A percentile compares a stretch with the other conserved stretches of the same genome.
Conservation (phyloP, 2,113 vertebrate genomes). For the Engystomops pustulosus region DNA sequence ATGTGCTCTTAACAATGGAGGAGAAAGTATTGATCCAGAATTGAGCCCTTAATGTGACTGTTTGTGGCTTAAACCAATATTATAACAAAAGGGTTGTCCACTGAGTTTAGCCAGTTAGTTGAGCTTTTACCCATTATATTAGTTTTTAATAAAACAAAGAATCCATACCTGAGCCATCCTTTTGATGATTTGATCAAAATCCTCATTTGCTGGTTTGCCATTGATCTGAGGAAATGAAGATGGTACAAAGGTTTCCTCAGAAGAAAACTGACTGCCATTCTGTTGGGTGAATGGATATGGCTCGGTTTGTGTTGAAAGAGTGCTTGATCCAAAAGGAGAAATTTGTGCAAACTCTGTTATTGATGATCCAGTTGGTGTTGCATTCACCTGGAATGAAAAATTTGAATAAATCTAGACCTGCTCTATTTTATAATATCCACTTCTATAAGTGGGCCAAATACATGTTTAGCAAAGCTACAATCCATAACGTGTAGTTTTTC, state of each 20-base stretch:
- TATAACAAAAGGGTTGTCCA: too few species aligned
- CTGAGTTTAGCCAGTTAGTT: too few species aligned
- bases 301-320: constrained; percentile 75
- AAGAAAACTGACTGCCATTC: constrained; percentile 76
- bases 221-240: constrained; percentile 70
- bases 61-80: too few species aligned
- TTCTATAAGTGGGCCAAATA: too few species aligned
- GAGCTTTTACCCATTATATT: too few species aligned
- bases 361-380: constrained; percentile 63
- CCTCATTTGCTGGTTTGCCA: constrained; percentile 77
- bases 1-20: too few species aligned
- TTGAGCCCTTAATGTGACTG: too few species aligned
- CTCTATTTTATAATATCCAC: too few species aligned
- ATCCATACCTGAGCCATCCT: constrained; percentile 89
- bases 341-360: constrained; percentile 67
- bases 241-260: constrained; percentile 67
- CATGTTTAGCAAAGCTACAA: too few species aligned
- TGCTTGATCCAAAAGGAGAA: constrained; percentile 62
- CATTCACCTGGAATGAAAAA: constrained; percentile 69
- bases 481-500: too few species aligned
- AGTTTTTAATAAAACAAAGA: not conserved
- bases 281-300: constrained; percentile 77
- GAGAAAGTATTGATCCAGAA: too few species aligned
- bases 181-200: constrained; percentile 84
- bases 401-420: too few species aligned